phyloP scores from a whole-genome alignment of 2,888 invertebrate genomes.

The Eupithecia exiguata region DNA sequence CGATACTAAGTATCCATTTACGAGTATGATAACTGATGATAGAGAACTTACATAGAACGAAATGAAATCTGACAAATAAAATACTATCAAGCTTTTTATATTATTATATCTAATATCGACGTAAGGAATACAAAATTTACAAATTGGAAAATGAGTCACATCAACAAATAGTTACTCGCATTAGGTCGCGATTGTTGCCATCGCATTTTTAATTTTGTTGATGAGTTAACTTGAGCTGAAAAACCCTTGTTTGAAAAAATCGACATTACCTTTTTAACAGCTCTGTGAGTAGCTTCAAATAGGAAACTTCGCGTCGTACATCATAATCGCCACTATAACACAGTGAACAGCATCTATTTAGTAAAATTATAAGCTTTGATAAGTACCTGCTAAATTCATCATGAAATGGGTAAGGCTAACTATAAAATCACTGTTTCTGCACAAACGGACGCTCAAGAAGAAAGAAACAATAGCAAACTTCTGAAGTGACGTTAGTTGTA shows the following conservation, averaged over 20 bases:
- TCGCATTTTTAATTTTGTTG: background rate
- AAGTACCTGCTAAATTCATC: background rate
- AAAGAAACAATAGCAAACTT: constrained; percentile 52
- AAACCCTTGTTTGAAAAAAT: background rate
- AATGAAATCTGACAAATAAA: background rate
- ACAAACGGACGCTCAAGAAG: background rate
- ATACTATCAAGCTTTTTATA: background rate
- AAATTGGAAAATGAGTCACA: background rate
- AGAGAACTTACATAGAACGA: background rate
- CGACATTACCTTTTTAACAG: background rate
- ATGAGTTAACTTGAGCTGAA: background rate
- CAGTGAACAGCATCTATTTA: background rate
- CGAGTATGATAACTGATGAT: constrained; percentile 10
- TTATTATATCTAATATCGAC: too few relatives aligned
- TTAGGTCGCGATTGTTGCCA: background rate
- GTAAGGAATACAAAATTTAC: background rate
- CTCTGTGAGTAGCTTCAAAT: background rate
- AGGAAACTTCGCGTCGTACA: background rate
- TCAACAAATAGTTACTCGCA: background rate
- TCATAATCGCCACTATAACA: background rate
- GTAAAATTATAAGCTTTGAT: background rate
- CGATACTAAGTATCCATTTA: constrained; percentile 26
- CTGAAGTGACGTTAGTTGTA: constrained; percentile 58
- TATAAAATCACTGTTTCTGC: background rate
- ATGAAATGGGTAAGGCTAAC: background rate